Base-by-base conservation (phyloP, 2,113 vertebrate genomes). In the Barbus barbus region DNA sequence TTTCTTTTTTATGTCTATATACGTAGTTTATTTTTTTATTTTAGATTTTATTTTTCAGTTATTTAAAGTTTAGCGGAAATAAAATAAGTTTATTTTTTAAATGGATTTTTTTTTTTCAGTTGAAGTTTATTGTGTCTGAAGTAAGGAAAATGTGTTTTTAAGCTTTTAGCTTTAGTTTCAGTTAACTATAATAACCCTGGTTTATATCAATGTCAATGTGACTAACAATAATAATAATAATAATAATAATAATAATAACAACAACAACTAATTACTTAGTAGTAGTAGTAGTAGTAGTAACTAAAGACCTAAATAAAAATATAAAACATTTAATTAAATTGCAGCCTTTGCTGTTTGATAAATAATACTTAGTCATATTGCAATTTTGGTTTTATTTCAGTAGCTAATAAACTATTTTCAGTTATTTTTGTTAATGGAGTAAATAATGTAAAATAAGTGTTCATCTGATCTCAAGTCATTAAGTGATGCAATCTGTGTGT, bases 71-170 rank as follows among this genome's bases (percentile, higher is more conserved):
- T 51, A 51, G 48, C 16, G 18, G 16, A 51, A 51, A 51, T 51
- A 51, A 18, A 48, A 48, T 16, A 51, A 5, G 14, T 48, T 48
- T 48, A 5, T 36, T 36, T 7, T 56, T 22, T 56, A n/a, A n/a
- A n/a, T n/a, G n/a, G n/a, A n/a, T n/a, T 0, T 51, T 1, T 2
- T 2, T 56, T 22, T 22, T 1, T 20, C n/a, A n/a, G n/a, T n/a
- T n/a, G n/a, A n/a, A n/a, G 20, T 22, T 51, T 51, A 51, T 51
- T 20, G 48, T 20, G 20, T 51, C 7, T 16, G 4, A 20, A 7
- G 5, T 56, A 20, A 56, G 2, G 20, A 56, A 56, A 22, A 56
- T 22, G 6, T 56, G 20, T 22, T 18, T 51, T 18, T 53, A 53
- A 0, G 18, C 5, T 53, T 53, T 53, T 53, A 20, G 51, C 18